Conservation (phyloP, 2,113 vertebrate genomes). For the Penelope pileata region DNA sequence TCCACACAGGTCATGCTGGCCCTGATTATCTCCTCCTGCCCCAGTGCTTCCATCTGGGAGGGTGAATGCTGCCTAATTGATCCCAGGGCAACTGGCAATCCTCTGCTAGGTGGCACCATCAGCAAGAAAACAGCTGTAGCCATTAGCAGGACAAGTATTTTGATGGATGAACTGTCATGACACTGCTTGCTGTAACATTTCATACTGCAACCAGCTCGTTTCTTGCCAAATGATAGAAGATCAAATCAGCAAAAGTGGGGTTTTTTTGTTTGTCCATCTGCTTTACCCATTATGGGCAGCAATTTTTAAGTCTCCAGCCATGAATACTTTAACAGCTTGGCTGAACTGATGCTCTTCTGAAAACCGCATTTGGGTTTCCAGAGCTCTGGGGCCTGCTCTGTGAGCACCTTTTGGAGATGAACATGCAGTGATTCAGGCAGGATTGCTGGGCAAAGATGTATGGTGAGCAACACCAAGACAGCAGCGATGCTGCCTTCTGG, state of each 20-base stretch:
- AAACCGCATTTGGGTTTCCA: not conserved
- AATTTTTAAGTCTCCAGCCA: not conserved
- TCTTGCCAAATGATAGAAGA: not conserved
- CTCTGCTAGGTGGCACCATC: not conserved
- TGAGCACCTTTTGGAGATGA: not conserved
- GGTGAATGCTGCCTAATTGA: not conserved
- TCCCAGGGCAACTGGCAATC: not conserved
- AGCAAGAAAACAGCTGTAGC: not conserved
- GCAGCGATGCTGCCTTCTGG: not conserved
- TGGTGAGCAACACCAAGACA: not conserved
- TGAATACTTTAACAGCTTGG: not conserved
- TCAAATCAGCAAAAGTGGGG: not conserved
- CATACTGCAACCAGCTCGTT: not conserved
- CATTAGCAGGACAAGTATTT: not conserved
- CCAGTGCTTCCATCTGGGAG: not conserved
- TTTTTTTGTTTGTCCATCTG: not conserved
- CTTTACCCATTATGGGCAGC: not conserved
- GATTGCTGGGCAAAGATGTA: not conserved
- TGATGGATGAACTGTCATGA: constrained; percentile 6
- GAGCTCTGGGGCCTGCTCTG: not conserved
- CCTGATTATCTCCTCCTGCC: not conserved
- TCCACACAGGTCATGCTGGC: not conserved
- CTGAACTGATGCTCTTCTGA: not conserved
- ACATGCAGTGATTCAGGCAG: not conserved
- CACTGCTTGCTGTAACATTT: not conserved